These are phyloP conservation scores for Saccopteryx leptura DNA, from an alignment of 2,113 vertebrate genomes.

Conservation along the genomic window DNA sequence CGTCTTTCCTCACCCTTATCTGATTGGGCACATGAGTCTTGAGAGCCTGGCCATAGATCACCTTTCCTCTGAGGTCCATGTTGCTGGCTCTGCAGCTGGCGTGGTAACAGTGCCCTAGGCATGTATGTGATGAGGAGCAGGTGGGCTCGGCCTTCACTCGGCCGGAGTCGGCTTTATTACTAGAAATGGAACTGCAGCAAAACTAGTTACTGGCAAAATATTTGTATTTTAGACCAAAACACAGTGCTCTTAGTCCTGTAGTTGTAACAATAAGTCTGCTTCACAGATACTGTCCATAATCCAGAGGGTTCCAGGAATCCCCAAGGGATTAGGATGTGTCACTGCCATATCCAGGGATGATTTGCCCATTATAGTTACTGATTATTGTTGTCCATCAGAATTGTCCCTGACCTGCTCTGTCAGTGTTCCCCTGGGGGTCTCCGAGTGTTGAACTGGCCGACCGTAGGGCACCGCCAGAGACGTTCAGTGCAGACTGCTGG, in stretches of 20 bases:
- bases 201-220: conserved; percentile 3
- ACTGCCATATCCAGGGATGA: neutral
- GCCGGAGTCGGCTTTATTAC: neutral
- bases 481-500: neutral
- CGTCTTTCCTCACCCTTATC: neutral
- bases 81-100: neutral
- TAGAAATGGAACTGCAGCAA: conserved; percentile 36
- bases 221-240: conserved; percentile 13
- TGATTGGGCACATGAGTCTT: neutral
- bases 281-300: conserved; percentile 18
- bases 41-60: neutral
- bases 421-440: neutral
- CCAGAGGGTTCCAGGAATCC: neutral
- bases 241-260: neutral
- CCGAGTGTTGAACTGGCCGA: neutral
- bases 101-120: neutral
- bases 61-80: neutral
- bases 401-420: conserved; percentile 1
- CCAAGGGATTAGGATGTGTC: neutral
- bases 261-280: conserved; percentile 23
- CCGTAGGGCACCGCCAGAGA: neutral
- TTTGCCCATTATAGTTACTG: conserved; percentile 7
- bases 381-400: neutral
- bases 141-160: neutral
- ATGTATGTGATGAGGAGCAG: neutral